Evolutionary conservation across 2,888 invertebrate genomes (phyloP), one percentile per base, ranked within the genome.

Genomic region (Byasa hedistus): DNA sequence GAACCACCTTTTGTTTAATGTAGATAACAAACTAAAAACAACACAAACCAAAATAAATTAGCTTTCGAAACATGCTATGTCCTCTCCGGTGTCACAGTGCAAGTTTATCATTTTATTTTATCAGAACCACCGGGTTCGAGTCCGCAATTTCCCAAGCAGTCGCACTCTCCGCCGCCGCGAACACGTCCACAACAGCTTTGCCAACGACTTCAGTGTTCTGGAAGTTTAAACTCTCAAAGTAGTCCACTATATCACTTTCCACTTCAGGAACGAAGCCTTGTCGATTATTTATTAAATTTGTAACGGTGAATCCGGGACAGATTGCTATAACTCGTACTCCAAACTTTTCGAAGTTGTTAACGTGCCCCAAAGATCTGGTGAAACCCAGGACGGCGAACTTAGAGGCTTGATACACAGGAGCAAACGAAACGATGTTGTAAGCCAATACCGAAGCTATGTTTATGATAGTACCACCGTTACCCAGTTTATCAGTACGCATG

Each of bases 371-470:
- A 0, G 89, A 86, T 63, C 84, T 84, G 36, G 87, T 85, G 63
- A 93, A 81, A 8, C 92, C 93, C 68, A 90, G 79, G 3, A 93
- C 86, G 22, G 88, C 91, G 69, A 87, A 88, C 75, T 94, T 93
- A 0, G 93, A 92, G 0, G 92, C 92, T 4, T 89, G 87, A 76
- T 93, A 94, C n/a, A 91, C 82, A 1, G 93, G 93, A 32, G 86
- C 73, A 22, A 85, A 86, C 5, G 89, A 85, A 39, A 87, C 79
- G 0, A 92, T 82, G 70, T 85, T 82, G 55, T 89, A 83, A 0
- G 93, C 94, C 70, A 91, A 88, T 23, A 93, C 89, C 0, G 94
- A 94, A 1, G 93, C 88, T 21, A 94, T 86, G 75, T 95, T 95
- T 22, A 95, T 85, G 55, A 95, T 89, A 3, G 91, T 87, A 5